phyloP scores from a whole-genome alignment of 2,888 invertebrate genomes.

The Ferrisia virgata region DNA sequence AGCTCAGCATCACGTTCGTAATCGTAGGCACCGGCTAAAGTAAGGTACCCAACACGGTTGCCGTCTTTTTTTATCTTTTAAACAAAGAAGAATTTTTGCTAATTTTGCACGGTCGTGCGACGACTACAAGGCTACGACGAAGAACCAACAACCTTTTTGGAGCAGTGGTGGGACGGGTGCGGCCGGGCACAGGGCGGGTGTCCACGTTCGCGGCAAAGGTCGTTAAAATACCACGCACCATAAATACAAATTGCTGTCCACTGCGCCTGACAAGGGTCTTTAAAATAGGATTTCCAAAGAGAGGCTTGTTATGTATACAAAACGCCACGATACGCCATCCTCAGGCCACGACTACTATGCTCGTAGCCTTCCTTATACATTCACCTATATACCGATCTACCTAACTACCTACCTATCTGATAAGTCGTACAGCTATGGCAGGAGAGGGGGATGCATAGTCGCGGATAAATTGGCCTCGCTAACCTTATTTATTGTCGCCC shows the following conservation, averaged over 20 bases:
- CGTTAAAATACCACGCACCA: constrained; percentile 27
- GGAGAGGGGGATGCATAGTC: too few species aligned
- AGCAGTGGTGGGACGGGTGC: too few species aligned
- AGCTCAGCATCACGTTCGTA: background rate
- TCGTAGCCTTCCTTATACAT: background rate
- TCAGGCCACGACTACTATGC: background rate
- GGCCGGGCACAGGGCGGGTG: too few species aligned
- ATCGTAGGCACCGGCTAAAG: background rate
- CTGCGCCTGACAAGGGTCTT: constrained; percentile 30
- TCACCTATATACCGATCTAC: background rate
- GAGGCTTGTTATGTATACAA: constrained; percentile 25
- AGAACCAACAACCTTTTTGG: too few species aligned
- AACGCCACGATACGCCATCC: background rate
- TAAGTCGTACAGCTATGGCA: too few species aligned
- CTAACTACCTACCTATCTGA: too few species aligned
- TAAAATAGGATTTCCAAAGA: constrained; percentile 12
- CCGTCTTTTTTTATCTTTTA: constrained; percentile 3
- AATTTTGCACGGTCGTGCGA: background rate
- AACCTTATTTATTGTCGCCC: constrained; percentile 28
- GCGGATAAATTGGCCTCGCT: constrained; percentile 13
- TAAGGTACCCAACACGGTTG: background rate
- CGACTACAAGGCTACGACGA: background rate
- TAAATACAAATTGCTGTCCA: constrained; percentile 28
- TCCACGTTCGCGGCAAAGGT: constrained; percentile 1
- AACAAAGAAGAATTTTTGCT: constrained; percentile 26